Evolutionary conservation across 2,797 vertebrate species (phyloP).

Genomic region (Malacoctenus gilli): DNA sequence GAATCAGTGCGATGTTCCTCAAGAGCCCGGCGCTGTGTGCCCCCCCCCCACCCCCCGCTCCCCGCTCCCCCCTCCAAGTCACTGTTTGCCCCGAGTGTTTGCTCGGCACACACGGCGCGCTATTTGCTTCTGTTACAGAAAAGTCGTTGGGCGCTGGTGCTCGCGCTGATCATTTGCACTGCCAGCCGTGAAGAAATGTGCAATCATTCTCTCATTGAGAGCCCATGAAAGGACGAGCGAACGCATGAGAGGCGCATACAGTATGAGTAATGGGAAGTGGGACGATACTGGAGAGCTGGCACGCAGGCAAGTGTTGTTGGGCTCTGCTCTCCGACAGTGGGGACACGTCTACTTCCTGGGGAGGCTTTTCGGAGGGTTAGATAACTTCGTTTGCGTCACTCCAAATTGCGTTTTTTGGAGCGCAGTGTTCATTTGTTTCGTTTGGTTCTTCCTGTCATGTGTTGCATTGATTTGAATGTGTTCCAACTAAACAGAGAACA

Average conservation of each 20-base stretch:
- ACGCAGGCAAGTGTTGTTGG: conserved; percentile 35
- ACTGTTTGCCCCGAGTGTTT: conserved; percentile 67
- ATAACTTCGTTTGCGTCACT: conserved; percentile 24
- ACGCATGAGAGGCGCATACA: conserved; percentile 64
- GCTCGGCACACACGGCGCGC: conserved; percentile 51
- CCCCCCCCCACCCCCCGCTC: too few relatives aligned
- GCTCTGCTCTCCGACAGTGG: conserved; percentile 30
- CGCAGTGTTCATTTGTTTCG: too few relatives aligned
- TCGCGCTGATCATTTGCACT: conserved; percentile 71
- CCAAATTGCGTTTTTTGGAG: too few relatives aligned
- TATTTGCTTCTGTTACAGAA: conserved; percentile 63
- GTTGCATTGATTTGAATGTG: too few relatives aligned
- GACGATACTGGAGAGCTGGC: conserved; percentile 54
- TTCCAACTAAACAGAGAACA: too few relatives aligned
- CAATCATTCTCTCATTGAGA: conserved; percentile 75
- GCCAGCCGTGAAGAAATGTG: conserved; percentile 74
- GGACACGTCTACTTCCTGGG: conserved; percentile 47
- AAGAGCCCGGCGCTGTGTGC: conserved; percentile 44
- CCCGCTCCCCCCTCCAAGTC: conserved; percentile 36
- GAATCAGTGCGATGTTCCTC: conserved; percentile 52
- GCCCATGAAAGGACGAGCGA: conserved; percentile 63
- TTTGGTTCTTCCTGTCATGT: too few relatives aligned
- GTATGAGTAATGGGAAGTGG: conserved; percentile 72
- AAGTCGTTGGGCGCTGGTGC: conserved; percentile 67
- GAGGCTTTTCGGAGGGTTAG: conserved; percentile 26